These are phyloP conservation scores for Atta cephalotes DNA, from an alignment of 1,140 invertebrate species.

Conservation along the genomic window DNA sequence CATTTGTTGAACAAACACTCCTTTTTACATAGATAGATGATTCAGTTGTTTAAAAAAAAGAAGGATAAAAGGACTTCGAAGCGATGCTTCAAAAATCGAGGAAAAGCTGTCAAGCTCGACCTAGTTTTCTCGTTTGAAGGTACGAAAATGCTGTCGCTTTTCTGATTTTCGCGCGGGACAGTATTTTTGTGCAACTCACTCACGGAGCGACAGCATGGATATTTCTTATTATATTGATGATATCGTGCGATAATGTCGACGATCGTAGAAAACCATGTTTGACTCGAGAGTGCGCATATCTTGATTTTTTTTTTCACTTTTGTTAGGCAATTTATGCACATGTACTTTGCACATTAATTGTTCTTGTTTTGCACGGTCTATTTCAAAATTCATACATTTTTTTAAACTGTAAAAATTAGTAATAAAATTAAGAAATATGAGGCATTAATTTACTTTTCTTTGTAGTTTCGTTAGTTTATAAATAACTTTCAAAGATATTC, in stretches of 20 bases:
- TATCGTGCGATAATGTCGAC: constrained; percentile 17
- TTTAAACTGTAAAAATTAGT: not conserved
- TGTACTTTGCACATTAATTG: not conserved
- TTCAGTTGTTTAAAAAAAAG: constrained; percentile 26
- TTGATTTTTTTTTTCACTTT: constrained; percentile 9
- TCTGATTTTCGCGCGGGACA: constrained; percentile 36
- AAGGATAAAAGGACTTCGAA: not conserved
- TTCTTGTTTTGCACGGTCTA: not conserved
- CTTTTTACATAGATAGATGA: constrained; percentile 21
- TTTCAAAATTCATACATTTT: not conserved
- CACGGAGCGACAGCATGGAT: constrained; percentile 26
- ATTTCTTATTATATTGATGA: constrained; percentile 57
- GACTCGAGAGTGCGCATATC: not conserved
- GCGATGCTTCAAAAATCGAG: constrained; percentile 13
- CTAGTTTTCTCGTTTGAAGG: not conserved
- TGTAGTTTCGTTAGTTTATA: not conserved
- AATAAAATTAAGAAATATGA: not conserved
- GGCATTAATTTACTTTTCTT: not conserved
- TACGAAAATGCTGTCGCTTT: constrained; percentile 27
- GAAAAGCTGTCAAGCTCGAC: constrained; percentile 18
- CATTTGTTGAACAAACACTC: not conserved
- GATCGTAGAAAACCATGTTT: constrained; percentile 40
- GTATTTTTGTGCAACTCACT: constrained; percentile 53
- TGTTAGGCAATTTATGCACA: not conserved
- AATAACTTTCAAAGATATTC: not conserved